Conservation (phyloP, 2,888 invertebrate species). For the Melinopterus prodromus region DNA sequence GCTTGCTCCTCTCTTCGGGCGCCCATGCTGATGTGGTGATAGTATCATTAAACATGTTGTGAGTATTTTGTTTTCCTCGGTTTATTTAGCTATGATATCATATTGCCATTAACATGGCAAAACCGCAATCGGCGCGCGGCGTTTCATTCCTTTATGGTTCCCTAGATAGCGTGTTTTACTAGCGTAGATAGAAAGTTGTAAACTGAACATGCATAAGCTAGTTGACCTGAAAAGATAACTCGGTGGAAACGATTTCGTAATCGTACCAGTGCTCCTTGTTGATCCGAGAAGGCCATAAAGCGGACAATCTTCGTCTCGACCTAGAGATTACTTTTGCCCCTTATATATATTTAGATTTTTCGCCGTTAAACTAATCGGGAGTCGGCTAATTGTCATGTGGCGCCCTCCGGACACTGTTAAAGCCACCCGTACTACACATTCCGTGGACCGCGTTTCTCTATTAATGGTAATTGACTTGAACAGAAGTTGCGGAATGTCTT, state of each 20-base stretch:
- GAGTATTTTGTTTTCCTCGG: too few species aligned
- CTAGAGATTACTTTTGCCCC: not conserved
- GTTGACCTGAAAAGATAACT: slow-evolving; percentile 4
- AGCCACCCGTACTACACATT: not conserved
- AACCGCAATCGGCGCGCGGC: not conserved
- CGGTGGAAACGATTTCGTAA: not conserved
- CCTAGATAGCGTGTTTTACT: not conserved
- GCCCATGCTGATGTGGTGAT: too few species aligned
- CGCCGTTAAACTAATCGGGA: not conserved
- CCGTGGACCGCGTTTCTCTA: not conserved
- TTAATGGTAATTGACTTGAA: slow-evolving; percentile 4
- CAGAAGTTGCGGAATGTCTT: slow-evolving; percentile 4
- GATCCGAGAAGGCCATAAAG: not conserved
- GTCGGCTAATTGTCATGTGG: not conserved
- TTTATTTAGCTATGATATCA: too few species aligned
- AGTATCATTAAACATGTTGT: too few species aligned
- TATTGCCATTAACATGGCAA: not conserved
- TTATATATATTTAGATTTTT: not conserved
- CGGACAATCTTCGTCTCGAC: not conserved
- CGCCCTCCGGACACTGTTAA: not conserved
- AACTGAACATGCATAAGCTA: slow-evolving; percentile 4
- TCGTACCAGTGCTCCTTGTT: not conserved
- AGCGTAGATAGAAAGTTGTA: not conserved
- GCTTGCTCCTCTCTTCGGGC: too few species aligned
- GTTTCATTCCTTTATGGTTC: not conserved